Conservation (phyloP, 2,888 invertebrate genomes). For the Drosophila histrio region DNA sequence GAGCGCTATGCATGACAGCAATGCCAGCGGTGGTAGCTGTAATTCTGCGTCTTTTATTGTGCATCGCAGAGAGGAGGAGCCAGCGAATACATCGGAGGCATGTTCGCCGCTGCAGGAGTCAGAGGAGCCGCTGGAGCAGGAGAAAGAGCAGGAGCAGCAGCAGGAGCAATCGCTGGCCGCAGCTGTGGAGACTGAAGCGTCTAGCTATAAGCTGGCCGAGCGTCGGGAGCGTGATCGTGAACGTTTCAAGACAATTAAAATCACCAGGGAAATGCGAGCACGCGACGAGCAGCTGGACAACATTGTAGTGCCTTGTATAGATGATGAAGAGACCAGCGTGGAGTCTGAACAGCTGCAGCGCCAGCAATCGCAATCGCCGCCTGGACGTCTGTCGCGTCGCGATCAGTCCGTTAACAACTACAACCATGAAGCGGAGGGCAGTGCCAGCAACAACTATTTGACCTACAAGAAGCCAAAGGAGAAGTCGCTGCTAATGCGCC, state of each 20-base stretch:
- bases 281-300: slow-evolving; percentile 65
- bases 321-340: slow-evolving; percentile 62
- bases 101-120: slow-evolving; percentile 30
- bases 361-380: slow-evolving; percentile 28
- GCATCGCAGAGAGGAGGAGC: slow-evolving; percentile 52
- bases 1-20: slow-evolving; percentile 62
- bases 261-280: slow-evolving; percentile 74
- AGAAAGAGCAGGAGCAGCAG: slow-evolving; percentile 12
- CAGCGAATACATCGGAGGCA: slow-evolving; percentile 26
- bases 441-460: slow-evolving; percentile 69
- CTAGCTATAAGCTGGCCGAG: slow-evolving; percentile 64
- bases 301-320: slow-evolving; percentile 83
- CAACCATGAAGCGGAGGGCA: slow-evolving; percentile 43
- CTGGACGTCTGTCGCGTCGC: slow-evolving; percentile 74
- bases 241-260: slow-evolving; percentile 84
- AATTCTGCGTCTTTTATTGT: slow-evolving; percentile 78
- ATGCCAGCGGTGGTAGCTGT: slow-evolving; percentile 41
- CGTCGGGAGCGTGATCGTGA: slow-evolving; percentile 82
- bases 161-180: neutral
- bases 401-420: slow-evolving; percentile 62
- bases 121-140: slow-evolving; percentile 31
- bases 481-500: slow-evolving; percentile 49
- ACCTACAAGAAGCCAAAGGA: slow-evolving; percentile 82
- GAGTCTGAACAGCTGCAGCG: slow-evolving; percentile 4
- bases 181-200: slow-evolving; percentile 53